A percentile compares a stretch with the other conserved stretches of the same genome.
phyloP scores from a whole-genome alignment of 2,888 invertebrate genomes.

The Amphipoea lucens region DNA sequence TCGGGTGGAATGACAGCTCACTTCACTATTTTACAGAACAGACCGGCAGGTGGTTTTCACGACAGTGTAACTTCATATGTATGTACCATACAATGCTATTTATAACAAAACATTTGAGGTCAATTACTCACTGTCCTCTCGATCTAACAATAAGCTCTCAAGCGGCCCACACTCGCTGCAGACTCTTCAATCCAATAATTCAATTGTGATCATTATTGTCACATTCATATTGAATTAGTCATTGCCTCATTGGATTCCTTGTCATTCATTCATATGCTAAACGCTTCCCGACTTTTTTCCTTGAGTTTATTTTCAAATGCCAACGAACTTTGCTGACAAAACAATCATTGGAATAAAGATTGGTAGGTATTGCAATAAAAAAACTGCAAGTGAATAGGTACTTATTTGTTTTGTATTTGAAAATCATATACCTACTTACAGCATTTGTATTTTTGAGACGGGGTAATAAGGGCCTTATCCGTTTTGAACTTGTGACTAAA shows the following conservation, averaged over 20 bases:
- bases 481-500: not conserved
- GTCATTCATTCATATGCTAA: constrained; percentile 49
- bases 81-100: constrained; percentile 22
- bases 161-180: constrained; percentile 17
- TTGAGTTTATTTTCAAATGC: constrained; percentile 26
- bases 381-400: not conserved
- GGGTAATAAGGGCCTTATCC: not conserved
- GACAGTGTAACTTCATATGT: not conserved
- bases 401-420: not conserved
- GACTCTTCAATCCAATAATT: constrained; percentile 53
- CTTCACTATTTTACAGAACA: not conserved
- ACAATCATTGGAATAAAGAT: not conserved
- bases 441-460: not conserved
- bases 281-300: constrained; percentile 27
- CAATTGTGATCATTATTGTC: constrained; percentile 55
- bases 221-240: constrained; percentile 58
- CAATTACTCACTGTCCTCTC: constrained; percentile 32
- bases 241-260: constrained; percentile 47
- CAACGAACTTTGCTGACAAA: constrained; percentile 30
- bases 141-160: constrained; percentile 37
- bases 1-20: not conserved
- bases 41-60: not conserved
- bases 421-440: not conserved
- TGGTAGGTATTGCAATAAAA: not conserved
- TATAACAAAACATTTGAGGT: constrained; percentile 20